phyloP scores from a whole-genome alignment of 2,888 invertebrate species.

The Cephus spinipes region DNA sequence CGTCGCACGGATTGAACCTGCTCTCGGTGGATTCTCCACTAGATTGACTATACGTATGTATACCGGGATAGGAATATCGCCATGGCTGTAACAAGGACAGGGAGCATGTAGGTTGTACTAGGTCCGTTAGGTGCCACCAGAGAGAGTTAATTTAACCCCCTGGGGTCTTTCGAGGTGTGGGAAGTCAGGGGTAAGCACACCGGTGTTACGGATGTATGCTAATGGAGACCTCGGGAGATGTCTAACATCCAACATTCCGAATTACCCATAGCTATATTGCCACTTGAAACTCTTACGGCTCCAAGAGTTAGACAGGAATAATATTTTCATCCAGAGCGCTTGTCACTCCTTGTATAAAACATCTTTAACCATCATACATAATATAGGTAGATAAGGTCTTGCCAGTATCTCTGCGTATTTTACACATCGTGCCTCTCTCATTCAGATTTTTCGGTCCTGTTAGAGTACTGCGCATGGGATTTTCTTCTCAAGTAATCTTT shows the following conservation, averaged over 20 bases:
- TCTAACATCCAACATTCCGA: conserved; percentile 55
- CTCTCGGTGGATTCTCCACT: neutral
- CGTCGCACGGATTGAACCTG: neutral
- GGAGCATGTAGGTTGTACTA: neutral
- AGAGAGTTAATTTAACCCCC: conserved; percentile 53
- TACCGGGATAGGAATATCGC: neutral
- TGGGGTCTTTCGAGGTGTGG: conserved; percentile 37
- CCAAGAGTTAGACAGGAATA: neutral
- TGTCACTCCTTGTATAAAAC: neutral
- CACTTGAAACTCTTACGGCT: neutral
- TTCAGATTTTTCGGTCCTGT: neutral
- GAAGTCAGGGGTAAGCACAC: conserved; percentile 49
- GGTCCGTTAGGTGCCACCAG: conserved; percentile 17
- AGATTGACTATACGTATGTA: neutral
- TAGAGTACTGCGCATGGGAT: neutral
- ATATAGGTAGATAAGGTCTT: neutral
- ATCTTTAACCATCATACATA: neutral
- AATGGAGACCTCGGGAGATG: conserved; percentile 59
- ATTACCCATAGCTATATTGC: conserved; percentile 32
- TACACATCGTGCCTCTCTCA: neutral
- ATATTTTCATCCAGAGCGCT: neutral
- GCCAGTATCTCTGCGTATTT: neutral
- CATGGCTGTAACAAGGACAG: neutral
- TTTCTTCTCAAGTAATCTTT: neutral
- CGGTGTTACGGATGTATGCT: conserved; percentile 59